Evolutionary conservation across 1,140 invertebrate genomes (phyloP), one percentile per base, ranked within the genome.

Genomic region (Oedothorax gibbosus): DNA sequence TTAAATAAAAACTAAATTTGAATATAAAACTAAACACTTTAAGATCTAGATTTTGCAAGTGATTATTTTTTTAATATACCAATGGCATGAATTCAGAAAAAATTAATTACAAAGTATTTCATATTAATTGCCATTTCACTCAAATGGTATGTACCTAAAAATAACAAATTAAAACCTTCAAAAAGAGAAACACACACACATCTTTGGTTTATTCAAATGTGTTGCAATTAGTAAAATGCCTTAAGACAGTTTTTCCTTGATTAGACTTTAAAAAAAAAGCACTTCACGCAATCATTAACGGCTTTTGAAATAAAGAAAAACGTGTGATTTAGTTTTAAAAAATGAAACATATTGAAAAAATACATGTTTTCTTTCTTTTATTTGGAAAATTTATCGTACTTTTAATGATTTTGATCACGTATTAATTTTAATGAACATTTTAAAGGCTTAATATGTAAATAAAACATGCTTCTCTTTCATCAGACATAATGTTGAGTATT

Each of bases 141-240:
- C n/a, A 14, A 7, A 60, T 14, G n/a, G n/a, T 60, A n/a, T 60
- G n/a, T 5, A 60, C 12, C 57, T 60, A n/a, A n/a, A 60, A 60
- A 12, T 60, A 60, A 60, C n/a, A 14, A 14, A 60, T 6, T 60
- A 60, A 60, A 60, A 7, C 57, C 57, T 4, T 35, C 3, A 66
- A 15, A 66, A 21, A 11, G 12, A 8, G 15, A 18, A n/a, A 60
- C 56, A 75, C 18, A 49, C 35, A 75, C 56, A 75, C 35, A 57
- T 18, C 7, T 10, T 57, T 15, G 57, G 54, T 57, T 75, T 60
- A 75, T 75, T 75, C 51, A 60, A 75, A 75, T 75, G 18, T 35
- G 7, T 21, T 35, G 72, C 54, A 75, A 75, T 60, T 75, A 75
- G 21, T 10, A 11, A 60, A 60, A 60, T 75, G 20, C 15, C 35